Evolutionary conservation across 2,113 vertebrate species (phyloP), one percentile per base, ranked within the genome.

Genomic region (Rhadina sibilatrix): DNA sequence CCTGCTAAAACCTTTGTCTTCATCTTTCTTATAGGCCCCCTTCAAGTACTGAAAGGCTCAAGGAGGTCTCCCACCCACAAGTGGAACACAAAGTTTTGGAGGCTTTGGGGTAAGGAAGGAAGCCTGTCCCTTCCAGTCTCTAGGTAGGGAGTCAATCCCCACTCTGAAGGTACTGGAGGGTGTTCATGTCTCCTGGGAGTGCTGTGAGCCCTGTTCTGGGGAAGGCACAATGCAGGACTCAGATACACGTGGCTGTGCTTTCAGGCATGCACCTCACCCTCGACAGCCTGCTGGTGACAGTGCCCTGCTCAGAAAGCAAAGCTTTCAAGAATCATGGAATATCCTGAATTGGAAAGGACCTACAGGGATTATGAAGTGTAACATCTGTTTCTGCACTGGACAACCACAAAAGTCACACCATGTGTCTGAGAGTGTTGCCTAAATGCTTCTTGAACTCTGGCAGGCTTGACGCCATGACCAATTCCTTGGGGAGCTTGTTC

Each of bases 171-270:
- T 35, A 7, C 18, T 19, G 23, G 44, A 40, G 5, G 31, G 2
- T 15, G 2, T 9, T 4, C 20, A 35, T 2, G 14, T 52, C 40
- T 37, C 61, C n/a, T 27, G 50, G 6, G 28, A 52, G 12, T 0
- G 0, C 35, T 0, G 0, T 3, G 4, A 90, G 30, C 23, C 20
- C 44, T 38, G 8, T 33, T 47, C 44, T 6, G 11, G 24, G 49
- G 21, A 56, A 65, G 27, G n/a, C 46, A 30, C 0, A 0, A 7
- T 7, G 15, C 74, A 38, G 54, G 14, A 65, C n/a, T 5, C 11
- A 3, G 1, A 21, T 0, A 44, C 0, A 59, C 3, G 6, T 9
- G 2, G 42, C 12, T 63, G 71, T 16, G 21, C 30, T 44, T 59
- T 56, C 52, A 19, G 57, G 5, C 16, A 21, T 10, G 0, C 10